Percentiles rank a stretch among this genome's conserved stretches.
phyloP scores from a whole-genome alignment of 1,140 invertebrate genomes.

The Potamilus streckersoni region DNA sequence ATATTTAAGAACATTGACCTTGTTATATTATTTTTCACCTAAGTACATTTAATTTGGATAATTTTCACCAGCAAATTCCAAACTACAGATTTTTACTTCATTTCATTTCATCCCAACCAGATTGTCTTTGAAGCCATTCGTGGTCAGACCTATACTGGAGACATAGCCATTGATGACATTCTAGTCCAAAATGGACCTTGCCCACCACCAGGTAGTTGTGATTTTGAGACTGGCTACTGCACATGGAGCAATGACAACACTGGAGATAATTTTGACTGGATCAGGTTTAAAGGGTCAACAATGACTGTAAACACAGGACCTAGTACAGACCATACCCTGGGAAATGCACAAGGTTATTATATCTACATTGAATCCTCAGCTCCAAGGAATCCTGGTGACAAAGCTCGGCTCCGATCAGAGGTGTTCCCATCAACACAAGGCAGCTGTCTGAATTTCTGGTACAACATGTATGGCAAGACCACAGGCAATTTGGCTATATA shows the following conservation, averaged over 20 bases:
- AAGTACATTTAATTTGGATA: too few relatives aligned
- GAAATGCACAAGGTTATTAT: slow-evolving; percentile 47
- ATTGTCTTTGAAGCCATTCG: slow-evolving; percentile 55
- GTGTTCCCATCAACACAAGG: slow-evolving; percentile 20
- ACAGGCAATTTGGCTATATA: slow-evolving; percentile 57
- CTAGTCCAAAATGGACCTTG: slow-evolving; percentile 47
- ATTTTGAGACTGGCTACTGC: slow-evolving; percentile 59
- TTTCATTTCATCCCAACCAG: slow-evolving; percentile 32
- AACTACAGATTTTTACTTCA: too few relatives aligned
- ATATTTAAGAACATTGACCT: too few relatives aligned
- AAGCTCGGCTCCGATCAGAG: slow-evolving; percentile 47
- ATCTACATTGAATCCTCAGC: slow-evolving; percentile 58
- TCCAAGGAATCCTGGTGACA: slow-evolving; percentile 50
- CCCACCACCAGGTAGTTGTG: slow-evolving; percentile 41
- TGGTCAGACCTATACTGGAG: slow-evolving; percentile 39
- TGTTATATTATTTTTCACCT: too few relatives aligned
- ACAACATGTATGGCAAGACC: slow-evolving; percentile 79
- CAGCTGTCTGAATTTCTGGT: slow-evolving; percentile 73
- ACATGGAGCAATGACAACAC: slow-evolving; percentile 50
- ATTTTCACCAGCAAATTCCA: too few relatives aligned
- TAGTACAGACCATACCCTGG: slow-evolving; percentile 59
- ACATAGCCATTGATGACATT: slow-evolving; percentile 67
- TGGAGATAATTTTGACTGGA: slow-evolving; percentile 64
- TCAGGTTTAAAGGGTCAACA: slow-evolving; percentile 47
- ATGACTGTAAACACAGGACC: slow-evolving; percentile 49